Percentiles rank a stretch among this genome's conserved stretches.
Conservation (phyloP, 2,888 invertebrate species). For the Oxyteleia sp. region DNA sequence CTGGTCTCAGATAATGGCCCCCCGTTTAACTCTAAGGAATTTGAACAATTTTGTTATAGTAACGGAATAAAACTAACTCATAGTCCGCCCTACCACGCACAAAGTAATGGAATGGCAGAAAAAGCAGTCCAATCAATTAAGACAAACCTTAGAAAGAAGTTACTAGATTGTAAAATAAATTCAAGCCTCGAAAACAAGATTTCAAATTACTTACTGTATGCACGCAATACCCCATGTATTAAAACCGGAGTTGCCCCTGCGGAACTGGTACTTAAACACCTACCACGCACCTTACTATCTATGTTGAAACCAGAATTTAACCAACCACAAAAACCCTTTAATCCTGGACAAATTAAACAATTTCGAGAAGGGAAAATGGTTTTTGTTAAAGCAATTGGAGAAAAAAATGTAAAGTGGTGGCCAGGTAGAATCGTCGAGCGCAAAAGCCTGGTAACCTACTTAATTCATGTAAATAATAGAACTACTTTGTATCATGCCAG, state of each 20-base stretch:
- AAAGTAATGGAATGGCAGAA: slow-evolving; percentile 75
- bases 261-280: slow-evolving; percentile 52
- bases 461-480: slow-evolving; percentile 12
- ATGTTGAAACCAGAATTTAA: slow-evolving; percentile 46
- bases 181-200: slow-evolving; percentile 39
- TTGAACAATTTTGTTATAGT: slow-evolving; percentile 35
- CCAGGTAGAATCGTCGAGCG: slow-evolving; percentile 12
- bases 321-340: not conserved
- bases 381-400: slow-evolving; percentile 11
- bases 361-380: not conserved
- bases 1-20: slow-evolving; percentile 60
- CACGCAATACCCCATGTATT: slow-evolving; percentile 32
- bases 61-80: slow-evolving; percentile 64
- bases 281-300: slow-evolving; percentile 47
- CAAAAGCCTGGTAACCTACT: slow-evolving; percentile 38
- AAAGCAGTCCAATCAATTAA: slow-evolving; percentile 73
- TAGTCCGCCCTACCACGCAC: slow-evolving; percentile 74
- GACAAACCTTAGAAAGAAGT: slow-evolving; percentile 67
- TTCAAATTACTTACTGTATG: slow-evolving; percentile 39
- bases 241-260: slow-evolving; percentile 58
- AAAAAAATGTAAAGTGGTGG: slow-evolving; percentile 44
- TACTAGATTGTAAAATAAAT: slow-evolving; percentile 54
- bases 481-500: slow-evolving; percentile 15
- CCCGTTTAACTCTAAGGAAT: slow-evolving; percentile 38
- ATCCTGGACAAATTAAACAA: not conserved